These are phyloP conservation scores for Alcis repandata DNA, from an alignment of 2,888 invertebrate species.

Conservation along the genomic window DNA sequence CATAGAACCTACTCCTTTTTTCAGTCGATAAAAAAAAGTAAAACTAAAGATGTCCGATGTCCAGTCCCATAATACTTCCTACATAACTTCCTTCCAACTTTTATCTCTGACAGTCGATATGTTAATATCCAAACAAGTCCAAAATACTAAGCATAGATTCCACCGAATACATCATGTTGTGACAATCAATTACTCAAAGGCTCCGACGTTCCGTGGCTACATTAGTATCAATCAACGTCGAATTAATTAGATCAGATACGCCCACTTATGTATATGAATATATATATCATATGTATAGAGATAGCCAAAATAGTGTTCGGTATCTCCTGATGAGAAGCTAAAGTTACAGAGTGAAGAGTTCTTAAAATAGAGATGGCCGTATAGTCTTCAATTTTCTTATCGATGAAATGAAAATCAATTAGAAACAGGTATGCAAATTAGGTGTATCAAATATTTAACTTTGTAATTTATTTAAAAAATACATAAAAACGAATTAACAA, in stretches of 20 bases:
- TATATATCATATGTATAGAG: conserved; percentile 5
- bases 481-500: not conserved
- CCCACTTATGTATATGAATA: conserved; percentile 62
- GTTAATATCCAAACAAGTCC: conserved; percentile 31
- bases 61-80: not conserved
- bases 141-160: conserved; percentile 43
- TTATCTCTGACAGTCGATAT: conserved; percentile 26
- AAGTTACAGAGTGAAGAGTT: conserved; percentile 33
- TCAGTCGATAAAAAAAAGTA: not conserved
- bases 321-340: conserved; percentile 40
- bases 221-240: conserved; percentile 86
- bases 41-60: not conserved
- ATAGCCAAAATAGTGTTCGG: conserved; percentile 27
- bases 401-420: too few relatives aligned
- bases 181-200: conserved; percentile 81
- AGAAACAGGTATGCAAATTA: too few relatives aligned
- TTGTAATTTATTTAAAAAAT: not conserved
- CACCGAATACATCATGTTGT: conserved; percentile 75
- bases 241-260: conserved; percentile 85
- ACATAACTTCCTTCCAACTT: conserved; percentile 15
- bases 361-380: conserved; percentile 18
- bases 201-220: conserved; percentile 71
- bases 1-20: not conserved
- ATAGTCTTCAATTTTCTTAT: not conserved
- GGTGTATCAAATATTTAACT: too few relatives aligned